A percentile compares a stretch with the other conserved stretches of the same genome.
Conservation (phyloP, 2,888 invertebrate genomes). For the Cryptops parisi region DNA sequence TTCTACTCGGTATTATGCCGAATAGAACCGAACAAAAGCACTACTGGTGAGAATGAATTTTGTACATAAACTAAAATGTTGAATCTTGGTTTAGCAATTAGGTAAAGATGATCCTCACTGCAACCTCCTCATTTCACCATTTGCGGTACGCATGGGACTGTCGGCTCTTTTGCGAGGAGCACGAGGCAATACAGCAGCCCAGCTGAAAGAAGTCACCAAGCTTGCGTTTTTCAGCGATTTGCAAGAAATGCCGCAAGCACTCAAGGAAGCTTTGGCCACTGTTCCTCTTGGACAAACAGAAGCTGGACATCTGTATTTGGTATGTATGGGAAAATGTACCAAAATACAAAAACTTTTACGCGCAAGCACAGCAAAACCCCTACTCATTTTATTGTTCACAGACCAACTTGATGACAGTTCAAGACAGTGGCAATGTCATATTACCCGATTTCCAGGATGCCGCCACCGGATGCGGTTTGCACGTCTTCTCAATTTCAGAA, state of each 20-base stretch:
- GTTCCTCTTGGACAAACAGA: not conserved
- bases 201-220: not conserved
- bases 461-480: not conserved
- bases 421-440: no score
- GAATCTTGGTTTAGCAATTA: no score
- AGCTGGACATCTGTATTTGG: not conserved
- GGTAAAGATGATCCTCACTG: not conserved
- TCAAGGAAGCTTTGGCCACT: not conserved
- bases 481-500: not conserved
- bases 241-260: not conserved
- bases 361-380: no score
- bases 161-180: not conserved
- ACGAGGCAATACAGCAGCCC: not conserved
- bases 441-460: not conserved
- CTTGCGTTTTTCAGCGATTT: not conserved
- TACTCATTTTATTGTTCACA: no score
- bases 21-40: no score
- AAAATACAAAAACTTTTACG: no score
- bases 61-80: no score
- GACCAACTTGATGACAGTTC: no score
- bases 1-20: no score
- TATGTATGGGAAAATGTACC: no score
- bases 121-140: not conserved
- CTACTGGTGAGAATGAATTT: no score
- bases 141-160: not conserved